Conservation (phyloP, 1,140 invertebrate genomes). For the Venustaconcha ellipsiformis region DNA sequence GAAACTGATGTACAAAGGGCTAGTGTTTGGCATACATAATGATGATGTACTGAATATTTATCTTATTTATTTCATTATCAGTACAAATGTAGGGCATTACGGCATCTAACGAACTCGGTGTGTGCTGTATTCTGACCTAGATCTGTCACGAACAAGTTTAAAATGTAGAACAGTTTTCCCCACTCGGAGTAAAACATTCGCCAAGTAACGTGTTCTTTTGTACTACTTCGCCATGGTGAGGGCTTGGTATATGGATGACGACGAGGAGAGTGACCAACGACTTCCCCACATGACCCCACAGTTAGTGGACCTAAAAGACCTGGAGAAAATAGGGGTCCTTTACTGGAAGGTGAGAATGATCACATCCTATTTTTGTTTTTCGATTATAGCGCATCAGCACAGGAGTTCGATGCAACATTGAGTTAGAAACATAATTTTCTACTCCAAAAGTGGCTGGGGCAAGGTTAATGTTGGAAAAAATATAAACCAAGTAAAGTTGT, state of each 20-base stretch:
- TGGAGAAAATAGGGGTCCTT: conserved; percentile 17
- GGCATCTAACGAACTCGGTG: too few species aligned
- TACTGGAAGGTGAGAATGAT: conserved; percentile 16
- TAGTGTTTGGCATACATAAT: too few species aligned
- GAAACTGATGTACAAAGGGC: too few species aligned
- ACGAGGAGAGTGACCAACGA: conserved; percentile 11
- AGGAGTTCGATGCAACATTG: too few species aligned
- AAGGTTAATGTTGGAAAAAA: not conserved
- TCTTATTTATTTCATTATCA: too few species aligned
- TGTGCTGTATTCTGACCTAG: too few species aligned
- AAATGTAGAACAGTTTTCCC: too few species aligned
- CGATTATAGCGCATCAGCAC: not conserved
- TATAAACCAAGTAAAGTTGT: not conserved
- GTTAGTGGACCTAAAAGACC: conserved; percentile 5
- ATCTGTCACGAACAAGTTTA: too few species aligned
- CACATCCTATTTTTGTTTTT: not conserved
- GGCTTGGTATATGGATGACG: conserved; percentile 26
- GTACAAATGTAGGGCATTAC: too few species aligned
- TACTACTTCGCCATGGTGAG: conserved; percentile 9
- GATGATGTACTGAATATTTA: too few species aligned
- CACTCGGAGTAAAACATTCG: too few species aligned
- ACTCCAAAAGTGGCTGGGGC: not conserved
- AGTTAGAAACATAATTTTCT: not conserved
- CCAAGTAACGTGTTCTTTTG: too few species aligned
- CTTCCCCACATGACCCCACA: conserved; percentile 14